Conservation (phyloP, 2,888 invertebrate species). For the Cryptophagus acutangulus region DNA sequence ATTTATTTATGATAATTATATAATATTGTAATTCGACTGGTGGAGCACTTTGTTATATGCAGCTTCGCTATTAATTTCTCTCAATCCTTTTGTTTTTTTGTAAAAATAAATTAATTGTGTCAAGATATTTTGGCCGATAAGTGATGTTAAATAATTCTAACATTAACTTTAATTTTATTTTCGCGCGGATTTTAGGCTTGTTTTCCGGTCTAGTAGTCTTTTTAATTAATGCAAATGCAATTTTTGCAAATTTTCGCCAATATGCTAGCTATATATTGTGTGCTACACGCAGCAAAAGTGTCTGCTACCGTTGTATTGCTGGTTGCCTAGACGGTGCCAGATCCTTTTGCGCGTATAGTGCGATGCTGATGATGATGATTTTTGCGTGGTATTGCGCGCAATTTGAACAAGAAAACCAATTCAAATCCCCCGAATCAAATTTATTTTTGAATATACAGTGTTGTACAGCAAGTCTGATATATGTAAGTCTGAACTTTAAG, state of each 20-base stretch:
- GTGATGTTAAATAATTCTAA: constrained; percentile 35
- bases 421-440: constrained; percentile 14
- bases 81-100: constrained; percentile 32
- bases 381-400: constrained; percentile 5
- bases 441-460: too few species aligned
- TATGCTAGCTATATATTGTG: constrained; percentile 32
- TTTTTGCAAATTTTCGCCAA: constrained; percentile 20
- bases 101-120: constrained; percentile 28
- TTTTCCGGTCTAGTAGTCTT: too few species aligned
- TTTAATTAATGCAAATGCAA: constrained; percentile 26
- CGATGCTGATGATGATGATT: neutral
- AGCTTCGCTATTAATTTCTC: constrained; percentile 43
- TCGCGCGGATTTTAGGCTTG: neutral
- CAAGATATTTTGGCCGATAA: constrained; percentile 37
- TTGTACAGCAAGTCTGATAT: constrained; percentile 46
- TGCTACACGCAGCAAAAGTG: too few species aligned
- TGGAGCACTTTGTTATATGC: constrained; percentile 44
- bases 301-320: too few species aligned
- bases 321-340: too few species aligned
- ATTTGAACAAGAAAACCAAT: constrained; percentile 11
- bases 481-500: constrained; percentile 45
- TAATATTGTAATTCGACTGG: constrained; percentile 6
- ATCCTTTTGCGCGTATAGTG: constrained; percentile 2
- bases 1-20: constrained; percentile 4
- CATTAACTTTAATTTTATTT: constrained; percentile 27